Base-by-base conservation (phyloP, 2,797 vertebrate species). In the Sciurus carolinensis region DNA sequence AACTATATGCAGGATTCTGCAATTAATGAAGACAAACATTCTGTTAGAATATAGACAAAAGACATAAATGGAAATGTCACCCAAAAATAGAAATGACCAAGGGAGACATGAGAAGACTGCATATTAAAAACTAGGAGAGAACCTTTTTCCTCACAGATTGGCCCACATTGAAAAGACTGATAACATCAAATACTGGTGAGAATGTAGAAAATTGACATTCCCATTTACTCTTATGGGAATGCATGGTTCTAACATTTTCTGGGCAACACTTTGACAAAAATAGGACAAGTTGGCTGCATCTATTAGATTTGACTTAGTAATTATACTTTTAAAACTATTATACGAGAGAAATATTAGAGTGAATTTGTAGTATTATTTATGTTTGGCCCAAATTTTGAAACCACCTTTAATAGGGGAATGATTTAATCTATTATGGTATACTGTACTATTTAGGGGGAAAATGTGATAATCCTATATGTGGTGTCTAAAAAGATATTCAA, bases 331-430 rank as follows among this genome's bases (percentile, higher is more conserved):
- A 50, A 69, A n/a, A 84, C n/a, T 66, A 66, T 17, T 73, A 66
- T 2, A 52, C 8, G 30, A 20, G 3, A 81, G 10, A 85, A 96
- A 90, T 72, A 15, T 71, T 87, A 87, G 47, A 86, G 44, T 11
- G 3, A 90, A 50, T 64, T 15, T 59, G 9, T 47, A 42, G 30
- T 66, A 36, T 87, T 85, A 13, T 17, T 44, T 93, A 47, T 14
- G 77, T 73, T 73, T 84, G 12, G 14, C 39, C 47, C 64, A 86
- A 18, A 87, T 85, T 92, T 84, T 82, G 26, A 94, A 95, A 83
- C 52, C 1, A 67, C n/a, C 10, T 87, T 87, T 50, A 93, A 33
- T 28, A 36, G 4, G n/a, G n/a, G 3, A 87, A 90, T 87, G 9
- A 6, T 82, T 94, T 92, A 57, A 75, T 72, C 33, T 54, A 12